These are phyloP conservation scores for Mythimna loreyi DNA, from an alignment of 2,888 invertebrate genomes.

Conservation along the genomic window DNA sequence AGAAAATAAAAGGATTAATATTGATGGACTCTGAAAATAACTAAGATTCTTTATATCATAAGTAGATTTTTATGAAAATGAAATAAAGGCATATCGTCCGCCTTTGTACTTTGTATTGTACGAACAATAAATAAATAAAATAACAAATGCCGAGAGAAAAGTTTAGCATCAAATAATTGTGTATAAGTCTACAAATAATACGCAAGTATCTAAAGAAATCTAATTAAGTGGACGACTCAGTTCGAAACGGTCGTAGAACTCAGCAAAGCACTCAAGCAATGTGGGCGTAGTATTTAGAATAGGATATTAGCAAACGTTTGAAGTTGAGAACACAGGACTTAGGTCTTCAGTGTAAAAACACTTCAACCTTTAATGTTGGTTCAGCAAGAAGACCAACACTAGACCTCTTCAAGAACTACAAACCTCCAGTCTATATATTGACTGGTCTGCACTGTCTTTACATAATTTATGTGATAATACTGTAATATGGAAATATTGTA, in stretches of 20 bases:
- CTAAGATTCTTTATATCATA: no score
- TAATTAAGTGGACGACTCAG: conserved; percentile 38
- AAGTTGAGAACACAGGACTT: background rate
- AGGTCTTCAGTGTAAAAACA: conserved; percentile 11
- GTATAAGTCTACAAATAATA: background rate
- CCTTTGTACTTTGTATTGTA: no score
- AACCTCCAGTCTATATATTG: no score
- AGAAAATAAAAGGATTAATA: background rate
- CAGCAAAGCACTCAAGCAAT: background rate
- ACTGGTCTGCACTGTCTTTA: no score
- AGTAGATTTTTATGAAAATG: background rate
- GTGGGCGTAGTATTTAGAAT: conserved; percentile 37
- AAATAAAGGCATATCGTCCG: no score
- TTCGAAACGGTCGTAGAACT: conserved; percentile 39
- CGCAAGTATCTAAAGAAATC: conserved; percentile 33
- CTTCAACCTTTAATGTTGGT: background rate
- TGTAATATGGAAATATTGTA: no score
- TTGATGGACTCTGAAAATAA: background rate
- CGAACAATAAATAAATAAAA: no score
- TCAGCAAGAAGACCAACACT: background rate
- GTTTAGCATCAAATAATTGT: background rate
- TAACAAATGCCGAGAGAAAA: conserved; percentile 11
- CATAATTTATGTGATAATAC: no score
- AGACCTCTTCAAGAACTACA: background rate
- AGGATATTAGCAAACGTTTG: conserved; percentile 14